Evolutionary conservation across 2,888 invertebrate species (phyloP), one percentile per base, ranked within the genome.

Genomic region (Iselma pallidipennis): DNA sequence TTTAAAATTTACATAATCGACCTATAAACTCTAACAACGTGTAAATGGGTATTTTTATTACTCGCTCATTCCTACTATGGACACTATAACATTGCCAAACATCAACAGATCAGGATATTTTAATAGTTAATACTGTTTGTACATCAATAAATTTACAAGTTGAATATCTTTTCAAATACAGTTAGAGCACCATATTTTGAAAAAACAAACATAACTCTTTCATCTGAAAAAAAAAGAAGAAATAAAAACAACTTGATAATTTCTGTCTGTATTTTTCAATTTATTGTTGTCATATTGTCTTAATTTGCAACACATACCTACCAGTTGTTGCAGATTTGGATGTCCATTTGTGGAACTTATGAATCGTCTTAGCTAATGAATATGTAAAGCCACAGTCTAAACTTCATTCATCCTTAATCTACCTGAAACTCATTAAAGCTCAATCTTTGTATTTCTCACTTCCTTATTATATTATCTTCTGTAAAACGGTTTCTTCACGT

Each of bases 1-100:
- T 42, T 37, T 37, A 55, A 57, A 61, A 63, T 63, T 63, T 63
- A 63, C 63, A 63, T 63, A 63, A 63, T 63, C 63, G 45, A 23
- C 59, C 55, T 55, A 58, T 59, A 63, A 63, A 63, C 52, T 29
- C 55, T 49, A 63, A 59, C 59, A 63, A 58, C 58, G 49, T 63
- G 63, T 59, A 63, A 63, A 63, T 59, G 63, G 59, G 16, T 45
- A 55, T 59, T 63, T 45, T 63, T 63, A 59, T 49, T 59, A 56
- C 63, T 62, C 58, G 58, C 57, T 54, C 58, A 49, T 51, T 45
- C 53, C 54, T 12, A 26, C 16, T 31, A n/a, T n/a, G n/a, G n/a
- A n/a, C n/a, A n/a, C n/a, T 31, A 37, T 37, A 37, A 37, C 9
- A 16, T 37, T 37, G 16, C 37, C 4, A 45, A 45, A 19, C 45